Conservation (phyloP, 2,113 vertebrate species). For the Cyanoramphus novaezelandiae region DNA sequence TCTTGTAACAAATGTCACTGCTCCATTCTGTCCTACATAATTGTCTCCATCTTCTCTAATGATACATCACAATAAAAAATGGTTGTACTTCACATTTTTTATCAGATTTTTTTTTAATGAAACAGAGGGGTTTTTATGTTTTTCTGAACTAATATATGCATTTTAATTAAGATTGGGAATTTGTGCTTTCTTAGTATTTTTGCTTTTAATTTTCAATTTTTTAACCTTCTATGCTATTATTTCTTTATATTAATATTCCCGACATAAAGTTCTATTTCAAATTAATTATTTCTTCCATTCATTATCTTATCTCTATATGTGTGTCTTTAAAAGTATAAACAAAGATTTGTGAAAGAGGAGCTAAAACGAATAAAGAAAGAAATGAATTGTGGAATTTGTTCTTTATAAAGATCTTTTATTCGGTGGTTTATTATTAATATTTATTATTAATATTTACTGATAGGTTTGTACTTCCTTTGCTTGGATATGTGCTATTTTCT, state of each 20-base stretch:
- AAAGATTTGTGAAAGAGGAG: neutral
- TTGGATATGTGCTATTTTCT: neutral
- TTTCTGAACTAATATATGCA: neutral
- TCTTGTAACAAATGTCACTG: neutral
- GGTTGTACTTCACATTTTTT: neutral
- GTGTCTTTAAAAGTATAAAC: neutral
- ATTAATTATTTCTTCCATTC: neutral
- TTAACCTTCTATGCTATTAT: neutral
- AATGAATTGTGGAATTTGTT: fast-evolving
- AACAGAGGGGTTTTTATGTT: fast-evolving
- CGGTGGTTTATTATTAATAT: neutral
- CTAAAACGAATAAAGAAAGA: neutral
- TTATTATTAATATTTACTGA: neutral
- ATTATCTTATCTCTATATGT: neutral
- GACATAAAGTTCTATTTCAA: neutral
- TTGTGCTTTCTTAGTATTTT: neutral
- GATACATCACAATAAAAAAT: neutral
- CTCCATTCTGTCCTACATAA: neutral
- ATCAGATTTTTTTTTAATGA: neutral
- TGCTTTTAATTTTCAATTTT: neutral
- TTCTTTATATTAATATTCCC: neutral
- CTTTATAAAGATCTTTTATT: neutral
- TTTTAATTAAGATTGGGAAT: neutral
- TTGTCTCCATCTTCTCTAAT: neutral
- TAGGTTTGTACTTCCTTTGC: neutral